Percentiles rank a stretch among this genome's conserved stretches.
phyloP scores from a whole-genome alignment of 2,888 invertebrate genomes.

The Caenorhabditis wallacei region DNA sequence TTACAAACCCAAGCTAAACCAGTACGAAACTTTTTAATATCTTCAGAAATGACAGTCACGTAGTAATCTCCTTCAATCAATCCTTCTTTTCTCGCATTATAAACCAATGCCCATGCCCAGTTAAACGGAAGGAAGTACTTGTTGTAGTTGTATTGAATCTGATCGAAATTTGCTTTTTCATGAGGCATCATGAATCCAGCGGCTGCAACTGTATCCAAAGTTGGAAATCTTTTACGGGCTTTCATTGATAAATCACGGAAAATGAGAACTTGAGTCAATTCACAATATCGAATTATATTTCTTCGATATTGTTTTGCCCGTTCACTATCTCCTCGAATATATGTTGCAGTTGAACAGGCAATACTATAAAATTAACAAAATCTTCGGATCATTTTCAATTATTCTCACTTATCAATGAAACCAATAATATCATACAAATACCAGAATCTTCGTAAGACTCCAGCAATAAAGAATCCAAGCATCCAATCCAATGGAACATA shows the following conservation, averaged over 20 bases:
- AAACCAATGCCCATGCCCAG: slow-evolving; percentile 73
- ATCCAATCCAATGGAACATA: slow-evolving; percentile 75
- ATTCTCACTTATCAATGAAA: slow-evolving; percentile 74
- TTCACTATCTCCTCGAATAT: slow-evolving; percentile 73
- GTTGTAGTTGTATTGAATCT: slow-evolving; percentile 75
- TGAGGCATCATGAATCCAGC: slow-evolving; percentile 77
- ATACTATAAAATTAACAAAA: slow-evolving; percentile 60
- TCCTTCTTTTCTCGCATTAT: slow-evolving; percentile 72
- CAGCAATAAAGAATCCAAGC: slow-evolving; percentile 79
- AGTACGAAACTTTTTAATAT: slow-evolving; percentile 78
- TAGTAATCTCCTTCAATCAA: slow-evolving; percentile 73
- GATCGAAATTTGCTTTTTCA: slow-evolving; percentile 75
- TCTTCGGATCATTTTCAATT: background rate
- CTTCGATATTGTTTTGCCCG: slow-evolving; percentile 73
- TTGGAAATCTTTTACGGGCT: slow-evolving; percentile 74
- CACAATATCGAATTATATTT: slow-evolving; percentile 75
- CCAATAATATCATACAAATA: slow-evolving; percentile 76
- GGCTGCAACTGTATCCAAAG: slow-evolving; percentile 76
- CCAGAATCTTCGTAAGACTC: slow-evolving; percentile 73
- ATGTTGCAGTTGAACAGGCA: slow-evolving; percentile 74
- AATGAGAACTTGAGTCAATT: slow-evolving; percentile 73
- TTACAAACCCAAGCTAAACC: slow-evolving; percentile 79
- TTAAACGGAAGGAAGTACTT: slow-evolving; percentile 74
- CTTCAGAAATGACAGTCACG: slow-evolving; percentile 75
- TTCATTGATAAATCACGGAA: slow-evolving; percentile 76